Percentiles rank a stretch among this genome's conserved stretches.
phyloP scores from a whole-genome alignment of 2,888 invertebrate genomes.

The Ophion obscuratus region DNA sequence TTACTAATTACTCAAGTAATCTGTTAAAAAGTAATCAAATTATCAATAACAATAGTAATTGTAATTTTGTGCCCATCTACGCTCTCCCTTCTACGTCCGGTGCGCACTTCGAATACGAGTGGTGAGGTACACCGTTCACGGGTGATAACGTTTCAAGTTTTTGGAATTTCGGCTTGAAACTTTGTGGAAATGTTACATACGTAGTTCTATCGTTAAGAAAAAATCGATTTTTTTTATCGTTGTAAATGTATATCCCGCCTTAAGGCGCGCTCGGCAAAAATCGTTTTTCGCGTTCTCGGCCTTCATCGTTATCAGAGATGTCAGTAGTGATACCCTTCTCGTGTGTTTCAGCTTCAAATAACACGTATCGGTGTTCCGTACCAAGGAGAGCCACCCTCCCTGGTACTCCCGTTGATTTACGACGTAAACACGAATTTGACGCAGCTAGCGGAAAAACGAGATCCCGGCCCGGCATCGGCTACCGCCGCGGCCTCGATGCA shows the following conservation, averaged over 20 bases:
- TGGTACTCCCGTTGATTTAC: slow-evolving; percentile 95
- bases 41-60: too few relatives aligned
- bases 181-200: too few relatives aligned
- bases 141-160: too few relatives aligned
- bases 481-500: slow-evolving; percentile 88
- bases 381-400: slow-evolving; percentile 88
- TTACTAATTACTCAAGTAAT: too few relatives aligned
- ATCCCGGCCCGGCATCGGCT: slow-evolving; percentile 87
- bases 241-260: neutral
- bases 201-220: too few relatives aligned
- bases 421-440: slow-evolving; percentile 94
- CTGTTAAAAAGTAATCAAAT: too few relatives aligned
- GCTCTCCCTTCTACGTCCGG: too few relatives aligned
- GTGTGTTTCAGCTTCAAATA: slow-evolving; percentile 88
- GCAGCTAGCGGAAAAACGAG: slow-evolving; percentile 93
- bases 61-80: too few relatives aligned
- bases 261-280: neutral
- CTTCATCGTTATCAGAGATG: neutral
- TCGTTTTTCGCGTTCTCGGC: neutral
- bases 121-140: too few relatives aligned
- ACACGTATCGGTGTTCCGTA: slow-evolving; percentile 88
- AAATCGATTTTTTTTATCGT: too few relatives aligned
- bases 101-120: too few relatives aligned
- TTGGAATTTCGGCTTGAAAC: too few relatives aligned
- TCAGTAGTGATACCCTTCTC: slow-evolving; percentile 24